Conservation (phyloP, 1,140 invertebrate species). For the Neoseiulus cucumeris region DNA sequence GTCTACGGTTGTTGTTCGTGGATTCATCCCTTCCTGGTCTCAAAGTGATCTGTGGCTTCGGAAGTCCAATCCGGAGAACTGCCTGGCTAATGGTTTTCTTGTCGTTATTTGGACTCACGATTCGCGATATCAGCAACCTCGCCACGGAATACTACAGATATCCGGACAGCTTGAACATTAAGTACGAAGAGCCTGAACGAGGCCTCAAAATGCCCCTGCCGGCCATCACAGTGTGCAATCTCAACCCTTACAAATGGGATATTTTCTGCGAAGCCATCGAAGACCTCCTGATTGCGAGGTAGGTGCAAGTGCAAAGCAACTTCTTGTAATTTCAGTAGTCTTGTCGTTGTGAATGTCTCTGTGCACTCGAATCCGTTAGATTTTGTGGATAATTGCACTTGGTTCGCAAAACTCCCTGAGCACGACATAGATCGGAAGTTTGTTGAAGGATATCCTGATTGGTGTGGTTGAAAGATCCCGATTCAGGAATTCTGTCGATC, state of each 20-base stretch:
- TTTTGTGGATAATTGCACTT: no score
- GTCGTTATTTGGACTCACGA: background rate
- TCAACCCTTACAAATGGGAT: conserved; percentile 3
- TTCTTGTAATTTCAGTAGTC: no score
- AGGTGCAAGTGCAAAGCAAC: no score
- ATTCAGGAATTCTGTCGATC: no score
- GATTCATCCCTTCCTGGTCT: background rate
- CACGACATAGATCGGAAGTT: no score
- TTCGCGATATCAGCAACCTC: background rate
- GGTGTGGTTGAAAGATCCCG: no score
- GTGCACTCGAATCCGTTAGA: no score
- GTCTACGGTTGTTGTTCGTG: background rate
- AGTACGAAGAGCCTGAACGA: background rate
- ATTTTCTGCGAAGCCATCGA: background rate
- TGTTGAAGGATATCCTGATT: no score
- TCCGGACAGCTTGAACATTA: background rate
- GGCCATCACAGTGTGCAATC: background rate
- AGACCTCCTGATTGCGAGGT: background rate
- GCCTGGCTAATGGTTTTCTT: background rate
- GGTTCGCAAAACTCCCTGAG: no score
- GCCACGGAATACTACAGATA: background rate
- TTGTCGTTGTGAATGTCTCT: no score
- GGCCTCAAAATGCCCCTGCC: background rate
- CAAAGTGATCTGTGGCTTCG: conserved; percentile 8
- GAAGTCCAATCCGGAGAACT: background rate